Evolutionary conservation across 2,888 invertebrate genomes (phyloP), one percentile per base, ranked within the genome.

Genomic region (Barypeithes pellucidus): DNA sequence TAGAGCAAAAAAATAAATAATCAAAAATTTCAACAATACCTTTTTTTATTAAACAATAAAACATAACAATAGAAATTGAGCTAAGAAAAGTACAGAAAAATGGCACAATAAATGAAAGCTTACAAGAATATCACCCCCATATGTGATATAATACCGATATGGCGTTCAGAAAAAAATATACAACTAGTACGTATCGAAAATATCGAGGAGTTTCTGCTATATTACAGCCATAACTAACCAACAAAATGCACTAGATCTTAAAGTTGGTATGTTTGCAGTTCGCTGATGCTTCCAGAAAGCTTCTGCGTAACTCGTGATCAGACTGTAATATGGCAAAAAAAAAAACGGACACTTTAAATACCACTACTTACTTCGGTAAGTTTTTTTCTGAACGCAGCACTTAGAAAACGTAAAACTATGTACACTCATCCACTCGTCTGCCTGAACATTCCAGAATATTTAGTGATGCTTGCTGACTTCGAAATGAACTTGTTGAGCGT

Each of bases 401-500:
- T 43, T 39, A n/a, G 20, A 18, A 39, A n/a, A 45, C 61, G 12
- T 43, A 18, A 22, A 24, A 47, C 45, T 24, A 61, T 47, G 3
- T 62, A 29, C 43, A 62, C 33, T 29, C 2, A 12, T 39, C 18
- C 0, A 20, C 16, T 62, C 14, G 9, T 20, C n/a, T 39, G 16
- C 29, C 7, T 8, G n/a, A 41, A 41, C 20, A 39, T 43, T 43
- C 1, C 18, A 33, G 24, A 22, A 22, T 24, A 14, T 29, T 29
- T 33, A 54, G 29, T 60, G 41, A 60, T 60, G 41, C 4, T 60
- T 18, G 12, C 24, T 57, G 14, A 65, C 43, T 54, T 73, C 65
- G 24, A 73, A 60, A 18, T 73, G 68, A 9, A 73, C 50, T 60
- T 73, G 68, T 39, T 36, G n/a, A 7, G 59, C 68, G 18, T 73